phyloP scores from a whole-genome alignment of 2,888 invertebrate species.

The Agonopterix arenella region DNA sequence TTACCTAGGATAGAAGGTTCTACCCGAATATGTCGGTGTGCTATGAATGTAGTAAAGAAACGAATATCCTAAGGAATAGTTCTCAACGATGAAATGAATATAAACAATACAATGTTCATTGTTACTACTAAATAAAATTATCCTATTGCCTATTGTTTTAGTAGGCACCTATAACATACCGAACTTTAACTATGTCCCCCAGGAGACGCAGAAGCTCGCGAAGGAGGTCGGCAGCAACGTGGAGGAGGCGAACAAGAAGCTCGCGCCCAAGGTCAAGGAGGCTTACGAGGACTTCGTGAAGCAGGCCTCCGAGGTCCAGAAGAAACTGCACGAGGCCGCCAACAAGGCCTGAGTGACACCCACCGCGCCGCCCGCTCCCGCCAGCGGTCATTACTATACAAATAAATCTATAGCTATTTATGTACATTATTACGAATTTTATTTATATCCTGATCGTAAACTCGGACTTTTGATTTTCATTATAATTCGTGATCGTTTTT shows the following conservation, averaged over 20 bases:
- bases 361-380: background rate
- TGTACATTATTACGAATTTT: background rate
- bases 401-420: background rate
- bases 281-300: constrained; percentile 61
- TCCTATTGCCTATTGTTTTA: too few relatives aligned
- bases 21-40: too few relatives aligned
- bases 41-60: too few relatives aligned
- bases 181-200: constrained; percentile 1
- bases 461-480: too few relatives aligned
- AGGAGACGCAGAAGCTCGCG: constrained; percentile 55
- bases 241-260: constrained; percentile 53
- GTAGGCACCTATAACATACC: too few relatives aligned
- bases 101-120: too few relatives aligned
- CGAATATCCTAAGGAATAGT: too few relatives aligned
- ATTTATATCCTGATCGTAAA: background rate
- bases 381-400: background rate
- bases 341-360: constrained; percentile 38
- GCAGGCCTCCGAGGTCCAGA: constrained; percentile 47
- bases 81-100: too few relatives aligned
- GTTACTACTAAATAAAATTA: background rate
- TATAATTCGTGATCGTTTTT: too few relatives aligned
- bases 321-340: constrained; percentile 61
- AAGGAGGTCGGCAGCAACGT: constrained; percentile 48
- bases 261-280: constrained; percentile 54
- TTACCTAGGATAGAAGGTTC: too few relatives aligned